Evolutionary conservation across 1,140 invertebrate species (phyloP).

Genomic region (Drosophila arawakana): DNA sequence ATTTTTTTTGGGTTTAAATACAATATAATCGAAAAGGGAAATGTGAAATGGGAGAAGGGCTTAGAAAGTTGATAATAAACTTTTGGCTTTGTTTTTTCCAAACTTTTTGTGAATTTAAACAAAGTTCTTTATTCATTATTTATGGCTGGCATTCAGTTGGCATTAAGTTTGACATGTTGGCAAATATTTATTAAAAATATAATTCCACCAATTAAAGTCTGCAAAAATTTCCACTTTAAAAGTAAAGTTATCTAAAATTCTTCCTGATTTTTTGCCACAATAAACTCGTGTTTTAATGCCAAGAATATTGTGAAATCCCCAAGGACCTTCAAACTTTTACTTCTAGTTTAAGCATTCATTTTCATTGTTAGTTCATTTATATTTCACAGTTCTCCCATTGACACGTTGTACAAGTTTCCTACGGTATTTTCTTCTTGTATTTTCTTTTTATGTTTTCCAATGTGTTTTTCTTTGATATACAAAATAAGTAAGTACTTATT

Average conservation of each 20-base stretch:
- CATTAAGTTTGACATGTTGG: no score
- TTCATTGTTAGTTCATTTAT: conserved; percentile 19
- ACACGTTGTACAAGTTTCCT: conserved; percentile 8
- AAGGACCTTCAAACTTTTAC: not conserved
- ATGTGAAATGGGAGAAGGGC: not conserved
- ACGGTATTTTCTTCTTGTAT: not conserved
- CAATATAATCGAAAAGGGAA: not conserved
- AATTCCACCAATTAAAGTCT: no score
- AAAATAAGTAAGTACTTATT: not conserved
- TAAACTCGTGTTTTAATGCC: not conserved
- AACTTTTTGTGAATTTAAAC: conserved; percentile 12
- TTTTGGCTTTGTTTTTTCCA: not conserved
- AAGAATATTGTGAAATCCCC: not conserved
- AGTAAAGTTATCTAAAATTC: no score
- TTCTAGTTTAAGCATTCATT: no score
- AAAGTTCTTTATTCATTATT: not conserved
- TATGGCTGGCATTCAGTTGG: no score
- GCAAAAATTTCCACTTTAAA: no score
- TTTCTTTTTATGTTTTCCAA: not conserved
- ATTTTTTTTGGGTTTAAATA: not conserved
- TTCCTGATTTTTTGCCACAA: not conserved
- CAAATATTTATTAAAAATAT: no score
- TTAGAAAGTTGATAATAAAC: not conserved
- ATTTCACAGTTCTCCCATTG: conserved; percentile 22
- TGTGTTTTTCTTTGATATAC: not conserved